Percentiles rank a stretch among this genome's conserved stretches.
These are phyloP conservation scores for Apocheima hispidaria DNA, from an alignment of 2,888 invertebrate species.

Conservation along the genomic window DNA sequence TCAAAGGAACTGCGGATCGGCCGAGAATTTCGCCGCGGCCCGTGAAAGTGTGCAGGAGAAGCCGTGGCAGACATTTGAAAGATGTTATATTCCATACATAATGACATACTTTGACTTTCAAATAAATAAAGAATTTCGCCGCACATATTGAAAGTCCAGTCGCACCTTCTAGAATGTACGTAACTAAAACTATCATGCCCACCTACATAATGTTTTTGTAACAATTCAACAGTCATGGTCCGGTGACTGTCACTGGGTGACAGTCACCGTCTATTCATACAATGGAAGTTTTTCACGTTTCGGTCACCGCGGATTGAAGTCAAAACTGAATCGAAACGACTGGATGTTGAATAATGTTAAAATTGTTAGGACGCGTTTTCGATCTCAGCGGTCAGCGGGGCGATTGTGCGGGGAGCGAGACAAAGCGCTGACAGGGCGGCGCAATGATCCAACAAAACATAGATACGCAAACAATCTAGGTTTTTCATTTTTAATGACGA, in stretches of 20 bases:
- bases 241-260: constrained; percentile 28
- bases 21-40: no score
- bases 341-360: neutral
- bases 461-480: no score
- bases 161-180: constrained; percentile 5
- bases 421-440: no score
- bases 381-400: neutral
- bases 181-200: constrained; percentile 16
- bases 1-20: no score
- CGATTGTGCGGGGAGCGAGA: no score
- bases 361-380: neutral
- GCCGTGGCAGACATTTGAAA: no score
- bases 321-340: constrained; percentile 12
- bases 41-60: no score
- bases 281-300: constrained; percentile 25
- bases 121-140: no score
- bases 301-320: constrained; percentile 30
- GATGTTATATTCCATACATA: no score
- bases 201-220: constrained; percentile 23
- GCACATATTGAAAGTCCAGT: neutral
- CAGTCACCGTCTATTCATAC: constrained; percentile 33
- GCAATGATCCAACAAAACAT: neutral
- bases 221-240: constrained; percentile 25
- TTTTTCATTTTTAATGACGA: no score
- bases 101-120: no score